Evolutionary conservation across 92 coral and sea anemone species (phyloP), one percentile per base, ranked within the genome.

Genomic region (Virgularia gustaviana): DNA sequence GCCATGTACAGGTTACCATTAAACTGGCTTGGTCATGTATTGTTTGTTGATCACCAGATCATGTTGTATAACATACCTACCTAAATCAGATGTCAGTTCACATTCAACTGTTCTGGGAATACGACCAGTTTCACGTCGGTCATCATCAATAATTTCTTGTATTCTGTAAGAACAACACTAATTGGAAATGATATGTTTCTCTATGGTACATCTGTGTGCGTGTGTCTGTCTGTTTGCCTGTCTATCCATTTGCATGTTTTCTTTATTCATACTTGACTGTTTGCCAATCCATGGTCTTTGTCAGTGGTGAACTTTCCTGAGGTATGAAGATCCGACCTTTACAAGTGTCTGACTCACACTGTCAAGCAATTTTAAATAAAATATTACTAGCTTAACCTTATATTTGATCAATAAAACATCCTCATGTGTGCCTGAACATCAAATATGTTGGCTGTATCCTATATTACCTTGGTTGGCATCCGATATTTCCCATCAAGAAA

Each of bases 131-230:
- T 92, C 98, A 36, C 98, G 76, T 19, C 75, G 87, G 35, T 86
- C 89, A 57, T 92, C 98, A 79, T 89, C 98, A 86, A 92, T 92
- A 41, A 92, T 92, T 81, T 92, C 98, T 75, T 92, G 98, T 29
- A 92, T 80, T 70, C 98, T 91, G 44, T 2, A 20, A 37, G 76
- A 0, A 9, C 31, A 9, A 18, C 19, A 13, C 2, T 4, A 9
- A 19, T 16, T 3, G 2, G 6, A 47, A 16, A 43, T 43, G n/a
- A 4, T 43, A 20, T 20, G 1, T 43, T 43, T 43, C 19, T 13
- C 51, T 13, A 43, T 13, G 13, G 13, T 16, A 13, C 51, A 43
- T 43, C 1, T 13, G 51, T 43, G 51, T 43, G 13, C 20, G n/a
- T n/a, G n/a, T n/a, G n/a, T n/a, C n/a, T n/a, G n/a, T n/a, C n/a